Percentiles rank a stretch among this genome's conserved stretches.
phyloP scores from a whole-genome alignment of 2,888 invertebrate species.

The Chesias legatella region DNA sequence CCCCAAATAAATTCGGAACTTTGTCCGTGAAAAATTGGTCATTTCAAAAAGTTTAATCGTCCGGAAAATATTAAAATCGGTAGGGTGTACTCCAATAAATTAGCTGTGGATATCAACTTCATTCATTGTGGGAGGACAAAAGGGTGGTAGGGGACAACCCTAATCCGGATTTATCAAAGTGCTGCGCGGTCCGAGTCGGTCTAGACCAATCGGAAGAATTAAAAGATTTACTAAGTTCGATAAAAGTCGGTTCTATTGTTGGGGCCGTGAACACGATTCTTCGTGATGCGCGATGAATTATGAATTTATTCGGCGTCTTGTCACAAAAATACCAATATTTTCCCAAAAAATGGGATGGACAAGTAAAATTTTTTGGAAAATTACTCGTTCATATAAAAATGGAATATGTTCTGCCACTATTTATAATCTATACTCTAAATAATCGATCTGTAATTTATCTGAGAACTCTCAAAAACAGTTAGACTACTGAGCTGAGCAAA shows the following conservation, averaged over 20 bases:
- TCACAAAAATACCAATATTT: no score
- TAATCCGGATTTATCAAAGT: conserved; percentile 61
- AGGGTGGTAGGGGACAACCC: conserved; percentile 44
- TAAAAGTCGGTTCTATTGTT: conserved; percentile 42
- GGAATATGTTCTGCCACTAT: no score
- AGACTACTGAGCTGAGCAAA: no score
- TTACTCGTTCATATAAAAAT: no score
- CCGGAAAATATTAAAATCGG: conserved; percentile 34
- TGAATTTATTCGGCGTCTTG: conserved; percentile 2
- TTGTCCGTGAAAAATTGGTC: conserved; percentile 28
- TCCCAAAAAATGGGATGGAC: neutral
- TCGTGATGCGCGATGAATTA: conserved; percentile 9
- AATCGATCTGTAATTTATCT: no score
- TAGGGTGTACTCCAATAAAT: conserved; percentile 43
- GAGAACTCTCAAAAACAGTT: no score
- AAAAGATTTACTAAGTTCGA: conserved; percentile 61
- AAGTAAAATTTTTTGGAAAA: no score
- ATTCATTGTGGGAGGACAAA: conserved; percentile 23
- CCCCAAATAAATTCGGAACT: conserved; percentile 28
- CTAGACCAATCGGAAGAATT: conserved; percentile 50
- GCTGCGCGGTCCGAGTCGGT: conserved; percentile 21
- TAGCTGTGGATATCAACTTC: conserved; percentile 47
- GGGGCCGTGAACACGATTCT: conserved; percentile 4
- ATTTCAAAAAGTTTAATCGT: conserved; percentile 30
- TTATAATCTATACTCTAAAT: no score